Evolutionary conservation across 2,113 vertebrate genomes (phyloP).

Genomic region (Cervus canadensis): DNA sequence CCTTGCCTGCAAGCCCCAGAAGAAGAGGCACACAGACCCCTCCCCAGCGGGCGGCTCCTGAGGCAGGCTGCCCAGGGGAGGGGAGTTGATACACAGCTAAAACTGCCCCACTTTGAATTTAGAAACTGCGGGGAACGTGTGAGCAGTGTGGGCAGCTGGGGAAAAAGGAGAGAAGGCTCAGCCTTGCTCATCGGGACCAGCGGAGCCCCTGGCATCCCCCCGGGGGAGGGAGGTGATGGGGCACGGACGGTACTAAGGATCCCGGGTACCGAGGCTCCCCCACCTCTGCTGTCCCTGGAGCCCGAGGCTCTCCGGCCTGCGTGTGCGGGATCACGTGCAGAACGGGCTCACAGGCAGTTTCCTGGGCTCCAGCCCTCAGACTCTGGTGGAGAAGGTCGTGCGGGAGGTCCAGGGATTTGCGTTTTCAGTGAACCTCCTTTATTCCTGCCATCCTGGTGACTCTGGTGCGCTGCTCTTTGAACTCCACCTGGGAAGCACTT

Average conservation of each 20-base stretch:
- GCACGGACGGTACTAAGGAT: rapidly evolving
- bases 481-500: background rate
- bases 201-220: background rate
- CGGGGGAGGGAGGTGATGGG: background rate
- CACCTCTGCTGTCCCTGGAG: background rate
- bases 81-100: background rate
- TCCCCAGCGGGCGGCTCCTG: background rate
- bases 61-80: background rate
- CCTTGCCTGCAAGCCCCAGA: background rate
- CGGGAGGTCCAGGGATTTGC: background rate
- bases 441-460: too few relatives aligned
- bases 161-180: background rate
- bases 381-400: rapidly evolving
- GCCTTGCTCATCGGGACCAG: background rate
- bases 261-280: background rate
- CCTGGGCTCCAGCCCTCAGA: background rate
- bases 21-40: background rate
- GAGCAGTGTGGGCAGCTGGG: conserved; percentile 18
- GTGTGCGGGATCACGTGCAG: rapidly evolving
- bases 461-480: background rate
- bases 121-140: conserved; percentile 42
- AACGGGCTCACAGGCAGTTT: background rate
- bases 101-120: conserved; percentile 8
- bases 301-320: rapidly evolving
- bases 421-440: background rate